phyloP scores from a whole-genome alignment of 2,888 invertebrate genomes.

The Chesias legatella region DNA sequence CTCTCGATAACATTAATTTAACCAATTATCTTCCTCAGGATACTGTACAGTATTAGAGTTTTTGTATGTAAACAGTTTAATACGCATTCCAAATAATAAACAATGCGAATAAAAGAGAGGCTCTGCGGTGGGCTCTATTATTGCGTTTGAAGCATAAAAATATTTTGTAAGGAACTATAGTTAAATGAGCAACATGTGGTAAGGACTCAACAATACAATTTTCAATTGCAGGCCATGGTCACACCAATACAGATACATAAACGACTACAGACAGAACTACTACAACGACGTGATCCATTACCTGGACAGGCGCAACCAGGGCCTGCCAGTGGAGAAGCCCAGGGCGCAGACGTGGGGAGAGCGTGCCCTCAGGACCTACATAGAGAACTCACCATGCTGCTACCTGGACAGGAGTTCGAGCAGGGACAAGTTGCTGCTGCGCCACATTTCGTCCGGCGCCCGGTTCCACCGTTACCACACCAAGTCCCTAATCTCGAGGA shows the following conservation, averaged over 20 bases:
- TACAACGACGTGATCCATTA: constrained; percentile 92
- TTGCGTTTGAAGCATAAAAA: too few species aligned
- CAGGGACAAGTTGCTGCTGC: constrained; percentile 79
- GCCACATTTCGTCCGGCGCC: constrained; percentile 83
- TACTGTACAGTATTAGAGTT: too few species aligned
- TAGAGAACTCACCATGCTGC: constrained; percentile 84
- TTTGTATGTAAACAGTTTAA: too few species aligned
- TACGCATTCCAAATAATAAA: too few species aligned
- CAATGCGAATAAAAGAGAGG: too few species aligned
- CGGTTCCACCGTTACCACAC: constrained; percentile 87
- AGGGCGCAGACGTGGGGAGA: constrained; percentile 93
- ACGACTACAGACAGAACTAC: constrained; percentile 92
- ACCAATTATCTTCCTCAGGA: too few species aligned
- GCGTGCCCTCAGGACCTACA: constrained; percentile 86
- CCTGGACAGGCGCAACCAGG: constrained; percentile 87
- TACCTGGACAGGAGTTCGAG: constrained; percentile 83
- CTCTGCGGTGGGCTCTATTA: too few species aligned
- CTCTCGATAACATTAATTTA: too few species aligned
- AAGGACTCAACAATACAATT: constrained; percentile 8
- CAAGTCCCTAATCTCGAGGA: constrained; percentile 87
- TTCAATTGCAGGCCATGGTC: constrained; percentile 84
- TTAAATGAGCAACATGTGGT: too few species aligned
- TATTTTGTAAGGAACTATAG: too few species aligned
- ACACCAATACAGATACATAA: constrained; percentile 90
- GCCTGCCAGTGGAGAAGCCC: constrained; percentile 85